Evolutionary conservation across 2,888 invertebrate species (phyloP).

Genomic region (Drosophila longiperda): DNA sequence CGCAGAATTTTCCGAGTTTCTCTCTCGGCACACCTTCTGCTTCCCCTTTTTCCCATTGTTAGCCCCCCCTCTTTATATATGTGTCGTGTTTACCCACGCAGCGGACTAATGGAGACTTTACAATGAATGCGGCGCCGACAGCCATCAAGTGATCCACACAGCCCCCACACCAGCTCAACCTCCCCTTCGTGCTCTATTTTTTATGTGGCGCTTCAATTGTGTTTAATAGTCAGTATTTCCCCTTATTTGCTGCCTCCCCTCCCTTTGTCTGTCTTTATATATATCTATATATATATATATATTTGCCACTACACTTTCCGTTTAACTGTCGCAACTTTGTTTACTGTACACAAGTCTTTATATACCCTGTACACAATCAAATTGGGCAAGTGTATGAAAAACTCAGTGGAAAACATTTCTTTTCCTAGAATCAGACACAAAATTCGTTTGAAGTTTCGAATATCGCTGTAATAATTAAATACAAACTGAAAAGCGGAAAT

Average conservation of each 20-base stretch:
- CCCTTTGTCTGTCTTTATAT: background rate
- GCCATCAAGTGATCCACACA: constrained; percentile 14
- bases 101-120: constrained; percentile 68
- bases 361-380: background rate
- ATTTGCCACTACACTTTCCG: constrained; percentile 63
- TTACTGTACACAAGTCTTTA: constrained; percentile 43
- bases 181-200: constrained; percentile 1
- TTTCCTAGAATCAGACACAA: background rate
- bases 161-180: background rate
- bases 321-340: constrained; percentile 70
- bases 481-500: background rate
- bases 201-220: constrained; percentile 73
- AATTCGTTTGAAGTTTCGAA: background rate
- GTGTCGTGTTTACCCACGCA: constrained; percentile 36
- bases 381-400: background rate
- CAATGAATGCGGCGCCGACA: constrained; percentile 58
- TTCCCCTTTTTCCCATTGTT: background rate
- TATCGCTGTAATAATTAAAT: background rate
- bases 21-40: background rate
- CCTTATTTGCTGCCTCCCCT: background rate
- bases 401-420: background rate
- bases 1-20: constrained; percentile 22
- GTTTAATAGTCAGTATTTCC: constrained; percentile 61
- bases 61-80: background rate
- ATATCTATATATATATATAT: background rate